Evolutionary conservation across 2,113 vertebrate genomes (phyloP).

Genomic region (Narcine bancroftii): DNA sequence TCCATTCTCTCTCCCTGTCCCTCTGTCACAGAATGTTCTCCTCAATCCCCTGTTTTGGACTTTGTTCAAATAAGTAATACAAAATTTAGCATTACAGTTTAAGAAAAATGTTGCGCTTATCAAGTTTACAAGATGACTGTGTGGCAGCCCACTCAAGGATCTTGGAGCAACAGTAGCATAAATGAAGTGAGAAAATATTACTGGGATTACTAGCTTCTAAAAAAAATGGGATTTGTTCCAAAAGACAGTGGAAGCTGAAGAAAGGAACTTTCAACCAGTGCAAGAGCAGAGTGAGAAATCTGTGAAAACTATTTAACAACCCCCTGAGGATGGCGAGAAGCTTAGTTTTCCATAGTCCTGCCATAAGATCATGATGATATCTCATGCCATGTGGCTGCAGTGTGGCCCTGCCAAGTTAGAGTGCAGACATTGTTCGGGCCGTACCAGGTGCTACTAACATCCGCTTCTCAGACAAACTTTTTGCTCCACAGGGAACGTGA

Average conservation of each 20-base stretch:
- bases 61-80: slow-evolving; percentile 5
- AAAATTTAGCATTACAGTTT: slow-evolving; percentile 34
- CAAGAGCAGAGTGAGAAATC: slow-evolving; percentile 20
- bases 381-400: slow-evolving; percentile 1
- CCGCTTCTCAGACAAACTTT: slow-evolving; percentile 46
- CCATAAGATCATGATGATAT: slow-evolving; percentile 43
- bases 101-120: slow-evolving; percentile 30
- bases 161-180: slow-evolving; percentile 6
- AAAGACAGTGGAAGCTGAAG: slow-evolving; percentile 30
- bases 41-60: slow-evolving; percentile 14
- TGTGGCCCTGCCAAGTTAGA: neutral
- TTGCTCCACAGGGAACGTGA: slow-evolving; percentile 10
- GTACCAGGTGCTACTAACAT: slow-evolving; percentile 53
- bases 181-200: slow-evolving; percentile 20
- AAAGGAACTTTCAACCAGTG: slow-evolving; percentile 19
- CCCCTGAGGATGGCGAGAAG: slow-evolving; percentile 43
- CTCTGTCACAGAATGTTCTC: neutral
- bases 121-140: slow-evolving; percentile 32
- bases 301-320: slow-evolving; percentile 39
- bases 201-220: neutral
- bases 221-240: slow-evolving; percentile 31
- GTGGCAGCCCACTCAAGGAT: neutral
- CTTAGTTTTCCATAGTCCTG: slow-evolving; percentile 42
- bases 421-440: slow-evolving; percentile 38
- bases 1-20: neutral